Evolutionary conservation across 1,140 invertebrate species (phyloP).

Genomic region (Pseudoatta argentina): DNA sequence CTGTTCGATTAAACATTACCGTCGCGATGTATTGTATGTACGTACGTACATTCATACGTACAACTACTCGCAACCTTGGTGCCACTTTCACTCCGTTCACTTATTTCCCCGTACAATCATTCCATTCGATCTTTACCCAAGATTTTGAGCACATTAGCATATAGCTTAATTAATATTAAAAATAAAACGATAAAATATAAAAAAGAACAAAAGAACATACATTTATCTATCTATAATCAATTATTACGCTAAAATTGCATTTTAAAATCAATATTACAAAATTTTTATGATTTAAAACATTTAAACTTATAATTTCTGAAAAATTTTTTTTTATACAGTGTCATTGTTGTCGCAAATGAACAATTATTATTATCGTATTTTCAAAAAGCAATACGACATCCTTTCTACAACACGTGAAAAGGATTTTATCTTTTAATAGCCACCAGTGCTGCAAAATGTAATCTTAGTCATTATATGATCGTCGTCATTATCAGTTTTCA

Average conservation of each 20-base stretch:
- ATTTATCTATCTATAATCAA: too few relatives aligned
- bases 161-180: background rate
- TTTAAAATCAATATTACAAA: too few relatives aligned
- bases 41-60: too few relatives aligned
- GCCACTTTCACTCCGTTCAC: slow-evolving; percentile 48
- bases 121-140: background rate
- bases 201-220: too few relatives aligned
- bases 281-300: too few relatives aligned
- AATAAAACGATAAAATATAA: too few relatives aligned
- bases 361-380: too few relatives aligned
- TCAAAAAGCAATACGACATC: background rate
- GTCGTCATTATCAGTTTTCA: slow-evolving; percentile 22
- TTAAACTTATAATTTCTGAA: too few relatives aligned
- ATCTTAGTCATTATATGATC: background rate
- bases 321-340: too few relatives aligned
- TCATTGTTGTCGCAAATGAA: too few relatives aligned
- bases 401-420: background rate
- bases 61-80: slow-evolving; percentile 19
- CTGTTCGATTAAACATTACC: background rate
- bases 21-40: too few relatives aligned
- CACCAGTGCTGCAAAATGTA: background rate
- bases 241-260: too few relatives aligned
- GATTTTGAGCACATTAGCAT: background rate
- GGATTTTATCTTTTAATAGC: slow-evolving; percentile 28
- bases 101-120: background rate